Percentiles rank a stretch among this genome's conserved stretches.
These are phyloP conservation scores for Dasyprocta punctata DNA, from an alignment of 2,113 vertebrate genomes.

Conservation along the genomic window DNA sequence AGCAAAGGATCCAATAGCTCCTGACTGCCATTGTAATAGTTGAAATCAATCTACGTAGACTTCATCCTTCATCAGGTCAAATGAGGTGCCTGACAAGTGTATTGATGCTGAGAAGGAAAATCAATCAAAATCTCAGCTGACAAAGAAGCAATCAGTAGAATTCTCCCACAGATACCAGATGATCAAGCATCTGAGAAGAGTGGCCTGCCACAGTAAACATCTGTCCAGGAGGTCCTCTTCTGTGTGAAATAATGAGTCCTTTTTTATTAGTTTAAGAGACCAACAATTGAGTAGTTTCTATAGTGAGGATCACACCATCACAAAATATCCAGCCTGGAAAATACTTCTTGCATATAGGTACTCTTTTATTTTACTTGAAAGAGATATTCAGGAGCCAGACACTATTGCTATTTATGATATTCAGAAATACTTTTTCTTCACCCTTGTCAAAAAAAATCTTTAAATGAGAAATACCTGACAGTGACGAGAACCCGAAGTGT, in stretches of 20 bases:
- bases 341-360: background rate
- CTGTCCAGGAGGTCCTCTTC: background rate
- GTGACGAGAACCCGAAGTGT: background rate
- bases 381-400: background rate
- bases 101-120: background rate
- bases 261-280: background rate
- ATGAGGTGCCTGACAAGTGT: background rate
- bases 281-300: background rate
- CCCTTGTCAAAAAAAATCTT: background rate
- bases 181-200: background rate
- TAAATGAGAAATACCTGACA: background rate
- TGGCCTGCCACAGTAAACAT: background rate
- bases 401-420: background rate
- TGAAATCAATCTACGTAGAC: accelerated
- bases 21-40: background rate
- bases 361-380: background rate
- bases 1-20: background rate
- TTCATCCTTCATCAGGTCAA: background rate
- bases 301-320: background rate
- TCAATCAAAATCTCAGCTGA: background rate
- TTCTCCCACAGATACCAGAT: background rate
- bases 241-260: background rate
- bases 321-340: background rate
- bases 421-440: background rate
- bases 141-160: background rate